A percentile compares a stretch with the other conserved stretches of the same genome.
phyloP scores from a whole-genome alignment of 1,140 invertebrate species.

The Calycopis cecrops region DNA sequence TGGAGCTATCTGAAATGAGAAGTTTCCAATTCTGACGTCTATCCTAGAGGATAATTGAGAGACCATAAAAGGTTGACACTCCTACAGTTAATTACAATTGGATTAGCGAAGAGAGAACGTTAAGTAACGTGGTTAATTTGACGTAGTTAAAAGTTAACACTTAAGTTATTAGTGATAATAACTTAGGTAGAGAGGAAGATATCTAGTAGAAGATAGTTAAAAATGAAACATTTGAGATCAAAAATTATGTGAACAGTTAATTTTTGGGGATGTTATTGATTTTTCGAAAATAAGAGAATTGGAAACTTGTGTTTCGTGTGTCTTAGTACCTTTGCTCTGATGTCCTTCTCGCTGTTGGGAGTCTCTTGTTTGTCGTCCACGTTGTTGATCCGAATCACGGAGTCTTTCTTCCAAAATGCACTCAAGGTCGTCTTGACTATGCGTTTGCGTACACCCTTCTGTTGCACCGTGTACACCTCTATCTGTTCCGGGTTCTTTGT shows the following conservation, averaged over 20 bases:
- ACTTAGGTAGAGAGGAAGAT: too few species aligned
- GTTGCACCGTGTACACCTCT: slow-evolving; percentile 79
- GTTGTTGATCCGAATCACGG: slow-evolving; percentile 81
- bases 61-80: slow-evolving; percentile 50
- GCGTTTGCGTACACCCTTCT: slow-evolving; percentile 78
- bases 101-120: too few species aligned
- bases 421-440: slow-evolving; percentile 76
- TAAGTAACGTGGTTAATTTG: too few species aligned
- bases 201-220: too few species aligned
- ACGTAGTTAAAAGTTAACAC: too few species aligned
- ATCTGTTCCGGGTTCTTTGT: slow-evolving; percentile 81
- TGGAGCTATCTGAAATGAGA: slow-evolving; percentile 72
- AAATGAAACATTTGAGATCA: too few species aligned
- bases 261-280: too few species aligned
- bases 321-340: slow-evolving; percentile 76
- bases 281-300: slow-evolving; percentile 36
- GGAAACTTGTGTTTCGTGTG: slow-evolving; percentile 48
- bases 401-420: slow-evolving; percentile 80
- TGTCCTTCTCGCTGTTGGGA: slow-evolving; percentile 79
- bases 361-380: slow-evolving; percentile 80
- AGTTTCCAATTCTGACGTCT: slow-evolving; percentile 70
- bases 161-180: too few species aligned
- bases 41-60: slow-evolving; percentile 47
- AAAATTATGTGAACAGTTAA: too few species aligned
- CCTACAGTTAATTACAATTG: neutral